These are phyloP conservation scores for Daboia siamensis DNA, from an alignment of 2,113 vertebrate species.

Conservation along the genomic window DNA sequence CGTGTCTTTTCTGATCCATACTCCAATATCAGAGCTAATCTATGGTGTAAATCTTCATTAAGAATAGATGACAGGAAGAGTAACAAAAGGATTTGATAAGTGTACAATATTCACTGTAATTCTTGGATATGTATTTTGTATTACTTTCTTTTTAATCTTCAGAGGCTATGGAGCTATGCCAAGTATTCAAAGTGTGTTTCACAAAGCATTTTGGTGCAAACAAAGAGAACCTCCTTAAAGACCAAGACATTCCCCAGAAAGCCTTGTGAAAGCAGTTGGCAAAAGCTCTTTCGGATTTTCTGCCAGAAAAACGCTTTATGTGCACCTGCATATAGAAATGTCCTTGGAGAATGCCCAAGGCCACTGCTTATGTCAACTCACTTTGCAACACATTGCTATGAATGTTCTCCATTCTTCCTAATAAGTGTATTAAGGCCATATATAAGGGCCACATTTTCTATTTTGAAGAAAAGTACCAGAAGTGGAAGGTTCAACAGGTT, in stretches of 20 bases:
- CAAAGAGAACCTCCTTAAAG: background rate
- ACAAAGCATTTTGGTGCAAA: background rate
- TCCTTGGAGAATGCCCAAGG: background rate
- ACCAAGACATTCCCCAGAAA: background rate
- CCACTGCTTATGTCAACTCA: background rate
- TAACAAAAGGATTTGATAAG: background rate
- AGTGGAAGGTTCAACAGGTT: background rate
- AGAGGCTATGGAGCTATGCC: background rate
- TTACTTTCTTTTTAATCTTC: background rate
- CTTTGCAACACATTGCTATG: background rate
- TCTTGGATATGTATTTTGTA: background rate
- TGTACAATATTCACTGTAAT: background rate
- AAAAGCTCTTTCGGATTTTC: background rate
- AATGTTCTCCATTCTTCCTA: background rate
- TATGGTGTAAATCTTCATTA: background rate
- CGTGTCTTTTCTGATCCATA: background rate
- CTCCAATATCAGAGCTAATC: background rate
- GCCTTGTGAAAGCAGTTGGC: background rate
- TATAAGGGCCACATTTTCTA: background rate
- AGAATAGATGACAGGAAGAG: background rate
- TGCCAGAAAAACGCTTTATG: background rate
- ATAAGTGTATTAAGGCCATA: background rate
- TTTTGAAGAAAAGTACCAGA: background rate
- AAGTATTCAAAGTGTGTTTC: background rate
- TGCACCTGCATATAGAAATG: background rate